Percentiles rank a stretch among this genome's conserved stretches.
phyloP scores from a whole-genome alignment of 2,113 vertebrate species.

The Nanorana parkeri region DNA sequence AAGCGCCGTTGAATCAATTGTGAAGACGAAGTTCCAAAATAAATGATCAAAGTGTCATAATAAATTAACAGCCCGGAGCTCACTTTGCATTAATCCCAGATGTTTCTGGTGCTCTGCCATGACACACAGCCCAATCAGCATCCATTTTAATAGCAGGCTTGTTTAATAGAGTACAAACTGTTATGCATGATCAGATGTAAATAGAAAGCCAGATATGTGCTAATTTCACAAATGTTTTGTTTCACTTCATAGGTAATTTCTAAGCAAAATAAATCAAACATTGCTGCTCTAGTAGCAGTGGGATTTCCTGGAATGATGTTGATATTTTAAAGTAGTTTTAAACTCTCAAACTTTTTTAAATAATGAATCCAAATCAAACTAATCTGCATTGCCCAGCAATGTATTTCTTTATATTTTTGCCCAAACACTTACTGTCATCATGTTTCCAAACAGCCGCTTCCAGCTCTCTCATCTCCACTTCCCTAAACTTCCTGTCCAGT shows the following conservation, averaged over 20 bases:
- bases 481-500: too few relatives aligned
- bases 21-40: conserved; percentile 59
- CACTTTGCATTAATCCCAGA: conserved; percentile 67
- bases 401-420: too few relatives aligned
- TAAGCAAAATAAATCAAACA: too few relatives aligned
- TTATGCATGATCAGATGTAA: conserved; percentile 3
- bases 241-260: background rate
- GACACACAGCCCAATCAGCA: conserved; percentile 65
- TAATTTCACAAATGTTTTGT: background rate
- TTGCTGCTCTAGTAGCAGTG: too few relatives aligned
- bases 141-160: conserved; percentile 59
- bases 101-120: conserved; percentile 60
- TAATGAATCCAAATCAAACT: too few relatives aligned
- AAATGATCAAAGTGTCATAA: conserved; percentile 64
- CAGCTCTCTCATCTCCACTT: too few relatives aligned
- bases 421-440: too few relatives aligned
- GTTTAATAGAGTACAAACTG: conserved; percentile 38
- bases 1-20: conserved; percentile 65
- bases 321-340: too few relatives aligned
- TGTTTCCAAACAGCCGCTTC: too few relatives aligned
- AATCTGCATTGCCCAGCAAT: too few relatives aligned
- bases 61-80: conserved; percentile 74
- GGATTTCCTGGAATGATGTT: too few relatives aligned
- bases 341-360: too few relatives aligned
- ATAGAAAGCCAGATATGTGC: conserved; percentile 23